These are phyloP conservation scores for Pasiphila rectangulata DNA, from an alignment of 2,888 invertebrate species.

Conservation along the genomic window DNA sequence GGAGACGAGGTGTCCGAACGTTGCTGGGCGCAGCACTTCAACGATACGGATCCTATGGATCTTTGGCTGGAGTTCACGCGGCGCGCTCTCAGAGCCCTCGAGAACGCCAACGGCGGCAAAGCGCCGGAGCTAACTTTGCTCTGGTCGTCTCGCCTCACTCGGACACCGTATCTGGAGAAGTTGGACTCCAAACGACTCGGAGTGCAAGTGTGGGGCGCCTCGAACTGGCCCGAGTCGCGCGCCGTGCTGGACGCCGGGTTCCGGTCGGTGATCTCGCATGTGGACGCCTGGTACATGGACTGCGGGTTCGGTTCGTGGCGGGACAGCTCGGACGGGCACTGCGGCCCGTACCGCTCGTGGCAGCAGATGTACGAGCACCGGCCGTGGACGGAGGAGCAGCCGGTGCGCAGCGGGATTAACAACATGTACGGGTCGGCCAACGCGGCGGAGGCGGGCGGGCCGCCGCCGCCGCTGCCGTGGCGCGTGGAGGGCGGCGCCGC, in stretches of 20 bases:
- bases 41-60: constrained; percentile 88
- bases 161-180: constrained; percentile 83
- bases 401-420: constrained; percentile 57
- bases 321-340: constrained; percentile 90
- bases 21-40: constrained; percentile 88
- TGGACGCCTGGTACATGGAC: constrained; percentile 93
- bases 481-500: constrained; percentile 87
- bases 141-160: constrained; percentile 90
- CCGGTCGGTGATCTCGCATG: constrained; percentile 89
- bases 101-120: constrained; percentile 82
- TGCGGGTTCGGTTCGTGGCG: constrained; percentile 94
- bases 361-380: constrained; percentile 92
- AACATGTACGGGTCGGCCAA: constrained; percentile 51
- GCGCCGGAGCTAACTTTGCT: constrained; percentile 82
- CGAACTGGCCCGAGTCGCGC: constrained; percentile 89
- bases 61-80: constrained; percentile 90
- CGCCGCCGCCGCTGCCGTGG: constrained; percentile 66
- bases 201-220: constrained; percentile 91
- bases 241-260: constrained; percentile 89
- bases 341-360: constrained; percentile 93
- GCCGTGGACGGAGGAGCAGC: constrained; percentile 83
- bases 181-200: constrained; percentile 81
- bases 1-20: constrained; percentile 91
- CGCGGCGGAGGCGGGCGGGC: constrained; percentile 85
- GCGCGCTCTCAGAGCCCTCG: constrained; percentile 82